Conservation (phyloP, 2,113 vertebrate genomes). For the Hypocryptadius cinnamomeus region DNA sequence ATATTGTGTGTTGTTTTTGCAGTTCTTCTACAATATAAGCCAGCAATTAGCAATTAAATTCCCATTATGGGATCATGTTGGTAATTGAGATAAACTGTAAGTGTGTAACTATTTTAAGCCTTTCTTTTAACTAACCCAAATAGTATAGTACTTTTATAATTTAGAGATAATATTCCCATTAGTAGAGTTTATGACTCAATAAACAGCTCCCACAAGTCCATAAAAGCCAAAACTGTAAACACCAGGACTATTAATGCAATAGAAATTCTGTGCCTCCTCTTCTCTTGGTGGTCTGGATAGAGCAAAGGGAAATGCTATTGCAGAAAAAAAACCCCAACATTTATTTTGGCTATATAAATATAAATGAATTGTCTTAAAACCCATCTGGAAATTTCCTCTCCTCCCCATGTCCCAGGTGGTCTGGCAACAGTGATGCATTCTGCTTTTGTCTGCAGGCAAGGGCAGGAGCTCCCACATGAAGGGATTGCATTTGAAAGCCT, state of each 20-base stretch:
- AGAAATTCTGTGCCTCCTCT: conserved; percentile 65
- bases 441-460: conserved; percentile 48
- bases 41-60: conserved; percentile 70
- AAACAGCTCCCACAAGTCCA: conserved; percentile 75
- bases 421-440: conserved; percentile 45
- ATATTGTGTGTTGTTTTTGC: conserved; percentile 8
- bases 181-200: conserved; percentile 76
- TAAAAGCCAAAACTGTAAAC: conserved; percentile 72
- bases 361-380: conserved; percentile 62
- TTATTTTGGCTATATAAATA: conserved; percentile 70
- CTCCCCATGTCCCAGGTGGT: conserved; percentile 62
- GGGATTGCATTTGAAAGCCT: background rate
- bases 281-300: conserved; percentile 70
- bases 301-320: conserved; percentile 62
- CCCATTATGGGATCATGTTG: conserved; percentile 65
- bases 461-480: conserved; percentile 21
- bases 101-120: conserved; percentile 60
- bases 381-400: conserved; percentile 61
- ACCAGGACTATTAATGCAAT: conserved; percentile 64
- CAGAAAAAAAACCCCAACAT: conserved; percentile 50
- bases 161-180: conserved; percentile 75
- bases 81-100: conserved; percentile 68
- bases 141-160: conserved; percentile 67
- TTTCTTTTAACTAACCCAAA: conserved; percentile 65
- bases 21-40: conserved; percentile 44